Conservation (phyloP, 2,113 vertebrate genomes). For the Lynx canadensis region DNA sequence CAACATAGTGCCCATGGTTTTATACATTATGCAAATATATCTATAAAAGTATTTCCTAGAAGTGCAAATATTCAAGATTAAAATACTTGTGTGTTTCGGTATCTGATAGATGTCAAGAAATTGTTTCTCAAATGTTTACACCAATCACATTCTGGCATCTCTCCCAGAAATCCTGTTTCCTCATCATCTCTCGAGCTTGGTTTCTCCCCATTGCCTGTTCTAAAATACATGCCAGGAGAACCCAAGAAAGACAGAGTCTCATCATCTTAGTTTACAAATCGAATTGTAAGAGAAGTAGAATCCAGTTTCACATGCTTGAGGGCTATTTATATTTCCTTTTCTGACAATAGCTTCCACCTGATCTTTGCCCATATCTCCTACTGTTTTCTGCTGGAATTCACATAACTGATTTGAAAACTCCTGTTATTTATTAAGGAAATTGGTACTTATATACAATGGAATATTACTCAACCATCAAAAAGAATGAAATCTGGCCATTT, state of each 20-base stretch:
- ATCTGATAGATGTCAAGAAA: neutral
- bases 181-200: neutral
- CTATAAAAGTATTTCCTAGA: neutral
- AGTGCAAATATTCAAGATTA: neutral
- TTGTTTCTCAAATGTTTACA: neutral
- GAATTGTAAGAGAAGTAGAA: too few relatives aligned
- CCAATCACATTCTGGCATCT: neutral
- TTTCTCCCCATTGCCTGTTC: neutral
- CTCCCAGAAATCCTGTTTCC: neutral
- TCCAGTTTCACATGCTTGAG: too few relatives aligned
- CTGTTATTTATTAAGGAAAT: neutral
- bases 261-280: neutral
- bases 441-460: too few relatives aligned
- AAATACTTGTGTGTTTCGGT: neutral
- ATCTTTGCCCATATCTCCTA: neutral
- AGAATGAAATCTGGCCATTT: too few relatives aligned
- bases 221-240: neutral
- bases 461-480: too few relatives aligned
- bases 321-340: too few relatives aligned
- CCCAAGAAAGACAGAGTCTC: neutral
- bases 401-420: neutral
- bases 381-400: neutral
- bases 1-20: neutral
- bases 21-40: neutral
- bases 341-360: neutral